Base-by-base conservation (phyloP, 2,888 invertebrate genomes). In the Chydorus sphaericus region DNA sequence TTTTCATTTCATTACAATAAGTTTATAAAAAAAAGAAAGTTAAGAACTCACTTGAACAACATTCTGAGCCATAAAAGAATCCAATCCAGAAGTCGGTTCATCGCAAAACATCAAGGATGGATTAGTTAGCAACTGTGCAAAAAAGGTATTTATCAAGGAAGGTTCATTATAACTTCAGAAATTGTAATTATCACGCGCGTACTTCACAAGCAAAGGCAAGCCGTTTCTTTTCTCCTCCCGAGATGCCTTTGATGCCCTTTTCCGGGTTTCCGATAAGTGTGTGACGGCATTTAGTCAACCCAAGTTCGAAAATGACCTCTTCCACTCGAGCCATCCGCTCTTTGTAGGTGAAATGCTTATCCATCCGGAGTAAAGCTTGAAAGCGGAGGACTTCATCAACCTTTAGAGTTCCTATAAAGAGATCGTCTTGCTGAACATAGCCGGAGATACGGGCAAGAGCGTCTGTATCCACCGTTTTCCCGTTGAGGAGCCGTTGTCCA, bases 201-300 rank as follows among this genome's bases (percentile, higher is more conserved):
- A 83, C 85, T 73, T 97, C 97, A 16, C 92, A 87, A 20, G 96
- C 97, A 68, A 98, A 94, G 0, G 94, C 87, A 11, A 97, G 73
- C 56, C 96, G 76, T 69, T 94, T 94, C 77, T 85, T 85, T 72
- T 97, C 97, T 0, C 97, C 97, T 0, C 97, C 97, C 0, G 93
- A 94, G 58, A 96, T 83, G 0, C 94, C 93, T 73, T 90, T 91
- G 33, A 87, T 73, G 18, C 44, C 44, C 18, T 86, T 73, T 0
- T 93, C 93, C 0, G 87, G 82, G 48, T 84, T 79, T 0, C 97
- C 96, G 58, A 97, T 96, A 38, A 83, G 77, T 11, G 56, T 56
- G 23, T 56, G 28, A 10, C 30, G 7, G 18, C 56, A 56, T 29
- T 56, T 56, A 6, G 56, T 36, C 2, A 56, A 23, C 4, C 51